Conservation (phyloP, 2,888 invertebrate genomes). For the Sylvicola cinctus region DNA sequence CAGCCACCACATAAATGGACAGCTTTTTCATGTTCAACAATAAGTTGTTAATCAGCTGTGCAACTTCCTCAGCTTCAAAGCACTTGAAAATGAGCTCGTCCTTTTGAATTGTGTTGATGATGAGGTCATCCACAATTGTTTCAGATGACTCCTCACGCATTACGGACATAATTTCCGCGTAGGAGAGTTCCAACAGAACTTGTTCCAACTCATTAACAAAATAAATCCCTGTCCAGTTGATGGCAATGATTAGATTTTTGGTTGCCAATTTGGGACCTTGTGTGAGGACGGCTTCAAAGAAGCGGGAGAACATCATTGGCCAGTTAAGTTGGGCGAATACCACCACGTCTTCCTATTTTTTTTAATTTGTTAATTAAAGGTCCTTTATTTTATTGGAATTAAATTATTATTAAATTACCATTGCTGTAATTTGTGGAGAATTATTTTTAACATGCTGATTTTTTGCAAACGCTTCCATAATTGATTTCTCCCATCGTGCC, state of each 20-base stretch:
- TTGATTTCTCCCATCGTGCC: constrained; percentile 49
- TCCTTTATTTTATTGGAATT: no score
- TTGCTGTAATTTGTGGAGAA: constrained; percentile 45
- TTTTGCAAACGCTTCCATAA: constrained; percentile 47
- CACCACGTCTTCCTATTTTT: constrained; percentile 53
- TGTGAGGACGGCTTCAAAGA: constrained; percentile 73
- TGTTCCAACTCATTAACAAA: constrained; percentile 84
- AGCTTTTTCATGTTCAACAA: constrained; percentile 71
- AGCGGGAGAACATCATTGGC: constrained; percentile 86
- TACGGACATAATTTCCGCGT: constrained; percentile 67
- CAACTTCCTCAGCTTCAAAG: constrained; percentile 69
- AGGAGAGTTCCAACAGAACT: constrained; percentile 69
- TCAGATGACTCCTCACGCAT: constrained; percentile 32
- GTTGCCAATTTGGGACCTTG: constrained; percentile 44
- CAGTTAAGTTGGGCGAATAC: constrained; percentile 79
- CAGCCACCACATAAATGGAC: constrained; percentile 65
- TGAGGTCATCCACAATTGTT: constrained; percentile 40
- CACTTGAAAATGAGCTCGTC: constrained; percentile 85
- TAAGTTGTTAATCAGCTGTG: constrained; percentile 61
- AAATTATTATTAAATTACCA: constrained; percentile 15
- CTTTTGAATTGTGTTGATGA: constrained; percentile 61
- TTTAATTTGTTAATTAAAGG: background rate
- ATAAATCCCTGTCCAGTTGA: constrained; percentile 86
- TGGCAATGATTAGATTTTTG: constrained; percentile 69
- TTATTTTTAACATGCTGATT: constrained; percentile 50